phyloP scores from a whole-genome alignment of 2,113 vertebrate genomes.

The Geothlypis trichas region DNA sequence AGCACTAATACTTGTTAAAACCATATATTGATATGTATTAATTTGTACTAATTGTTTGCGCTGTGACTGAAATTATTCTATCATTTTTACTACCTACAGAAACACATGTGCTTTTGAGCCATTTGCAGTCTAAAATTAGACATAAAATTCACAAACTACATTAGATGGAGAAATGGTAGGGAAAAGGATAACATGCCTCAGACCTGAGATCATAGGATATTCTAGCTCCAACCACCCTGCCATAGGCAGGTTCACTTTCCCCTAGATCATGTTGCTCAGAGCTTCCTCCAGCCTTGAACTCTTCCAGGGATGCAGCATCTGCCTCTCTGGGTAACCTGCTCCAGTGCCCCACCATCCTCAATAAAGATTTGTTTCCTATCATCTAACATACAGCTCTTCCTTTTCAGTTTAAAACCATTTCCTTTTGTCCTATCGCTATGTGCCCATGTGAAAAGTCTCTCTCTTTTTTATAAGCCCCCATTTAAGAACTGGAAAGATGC shows the following conservation, averaged over 20 bases:
- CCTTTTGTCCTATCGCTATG: background rate
- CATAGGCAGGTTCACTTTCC: background rate
- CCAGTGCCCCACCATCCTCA: background rate
- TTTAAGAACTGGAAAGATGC: background rate
- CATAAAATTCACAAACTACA: background rate
- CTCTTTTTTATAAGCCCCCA: background rate
- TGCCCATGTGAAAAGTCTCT: background rate
- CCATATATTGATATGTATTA: background rate
- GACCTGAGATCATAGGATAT: background rate
- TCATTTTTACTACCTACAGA: background rate
- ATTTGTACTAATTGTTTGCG: background rate
- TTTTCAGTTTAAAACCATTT: background rate
- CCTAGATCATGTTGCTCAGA: background rate
- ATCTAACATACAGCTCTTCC: background rate
- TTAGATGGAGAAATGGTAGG: background rate
- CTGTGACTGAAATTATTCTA: background rate
- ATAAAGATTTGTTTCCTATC: background rate
- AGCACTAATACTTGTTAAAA: background rate
- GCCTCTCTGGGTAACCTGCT: background rate
- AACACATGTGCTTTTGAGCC: background rate
- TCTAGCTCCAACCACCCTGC: background rate
- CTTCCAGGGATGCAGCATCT: background rate
- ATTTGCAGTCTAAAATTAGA: background rate
- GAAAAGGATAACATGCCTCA: background rate
- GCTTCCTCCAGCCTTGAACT: background rate